Percentiles rank a stretch among this genome's conserved stretches.
Evolutionary conservation across 2,888 invertebrate species (phyloP).

Genomic region (Hetaerina titia): DNA sequence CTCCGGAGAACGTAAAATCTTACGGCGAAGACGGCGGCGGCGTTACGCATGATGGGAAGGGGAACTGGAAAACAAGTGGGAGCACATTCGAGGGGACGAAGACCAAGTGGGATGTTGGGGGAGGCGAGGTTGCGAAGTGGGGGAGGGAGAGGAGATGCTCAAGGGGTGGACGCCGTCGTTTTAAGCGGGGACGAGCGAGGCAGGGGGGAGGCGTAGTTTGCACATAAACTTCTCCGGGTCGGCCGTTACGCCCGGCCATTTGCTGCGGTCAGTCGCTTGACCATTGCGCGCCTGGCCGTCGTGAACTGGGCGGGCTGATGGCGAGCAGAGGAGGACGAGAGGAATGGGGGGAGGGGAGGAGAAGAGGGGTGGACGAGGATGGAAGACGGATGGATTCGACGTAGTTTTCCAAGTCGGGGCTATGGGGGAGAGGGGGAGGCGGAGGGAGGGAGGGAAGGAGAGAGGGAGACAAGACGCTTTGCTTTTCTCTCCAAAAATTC

Average conservation of each 20-base stretch:
- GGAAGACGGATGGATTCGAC: not conserved
- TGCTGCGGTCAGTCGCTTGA: slow-evolving; percentile 50
- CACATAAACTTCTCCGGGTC: slow-evolving; percentile 24
- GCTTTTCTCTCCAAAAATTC: not conserved
- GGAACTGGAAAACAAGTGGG: slow-evolving; percentile 5
- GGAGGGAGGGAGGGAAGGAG: not conserved
- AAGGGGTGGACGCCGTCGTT: not conserved
- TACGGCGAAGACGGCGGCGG: not conserved
- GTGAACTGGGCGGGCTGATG: not conserved
- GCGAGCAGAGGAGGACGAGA: not conserved
- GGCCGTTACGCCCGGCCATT: slow-evolving; percentile 40
- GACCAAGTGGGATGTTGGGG: not conserved
- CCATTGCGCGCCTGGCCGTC: not conserved
- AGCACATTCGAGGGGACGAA: not conserved
- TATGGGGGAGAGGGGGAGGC: not conserved
- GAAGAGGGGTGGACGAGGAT: not conserved
- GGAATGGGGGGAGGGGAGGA: not conserved
- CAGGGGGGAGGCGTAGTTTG: not conserved
- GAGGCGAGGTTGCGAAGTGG: not conserved
- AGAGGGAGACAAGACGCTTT: not conserved
- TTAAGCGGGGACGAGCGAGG: not conserved
- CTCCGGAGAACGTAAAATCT: too few species aligned
- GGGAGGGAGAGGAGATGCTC: not conserved
- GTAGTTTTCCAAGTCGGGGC: not conserved
- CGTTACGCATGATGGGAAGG: not conserved